Conservation (phyloP, 1,140 invertebrate genomes). For the Drosophila burlai region DNA sequence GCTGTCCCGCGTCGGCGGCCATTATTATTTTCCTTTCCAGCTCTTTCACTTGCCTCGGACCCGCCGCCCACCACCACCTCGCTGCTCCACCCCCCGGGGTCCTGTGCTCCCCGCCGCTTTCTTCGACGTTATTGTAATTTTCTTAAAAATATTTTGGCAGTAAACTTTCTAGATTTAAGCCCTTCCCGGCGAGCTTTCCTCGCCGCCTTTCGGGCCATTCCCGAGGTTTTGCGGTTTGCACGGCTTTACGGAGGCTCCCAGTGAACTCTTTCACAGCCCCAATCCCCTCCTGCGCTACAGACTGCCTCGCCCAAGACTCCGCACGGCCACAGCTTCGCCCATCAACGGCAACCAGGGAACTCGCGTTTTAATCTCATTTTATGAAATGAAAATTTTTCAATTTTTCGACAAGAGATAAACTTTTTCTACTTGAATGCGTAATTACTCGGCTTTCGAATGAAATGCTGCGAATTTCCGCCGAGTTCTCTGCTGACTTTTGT, state of each 20-base stretch:
- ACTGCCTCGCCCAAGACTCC: background rate
- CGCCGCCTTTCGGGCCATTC: slow-evolving; percentile 11
- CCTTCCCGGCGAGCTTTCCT: slow-evolving; percentile 46
- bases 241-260: slow-evolving; percentile 42
- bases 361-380: slow-evolving; percentile 82
- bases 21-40: slow-evolving; percentile 73
- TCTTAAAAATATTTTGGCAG: slow-evolving; percentile 80
- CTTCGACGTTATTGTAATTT: slow-evolving; percentile 72
- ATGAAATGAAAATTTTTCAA: slow-evolving; percentile 82
- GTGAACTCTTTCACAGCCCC: slow-evolving; percentile 16
- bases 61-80: background rate
- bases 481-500: slow-evolving; percentile 61
- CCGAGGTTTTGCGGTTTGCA: slow-evolving; percentile 67
- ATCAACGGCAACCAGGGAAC: slow-evolving; percentile 4
- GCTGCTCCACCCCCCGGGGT: background rate
- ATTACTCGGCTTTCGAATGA: slow-evolving; percentile 66
- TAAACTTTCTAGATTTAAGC: slow-evolving; percentile 79
- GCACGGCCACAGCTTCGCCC: background rate
- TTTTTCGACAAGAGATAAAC: slow-evolving; percentile 82
- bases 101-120: slow-evolving; percentile 5
- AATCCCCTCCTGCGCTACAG: background rate
- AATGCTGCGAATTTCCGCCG: slow-evolving; percentile 61
- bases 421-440: slow-evolving; percentile 83
- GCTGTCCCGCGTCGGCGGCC: slow-evolving; percentile 47
- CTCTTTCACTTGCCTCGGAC: slow-evolving; percentile 31